Percentiles rank a stretch among this genome's conserved stretches.
Conservation (phyloP, 2,113 vertebrate genomes). For the Erinaceus europaeus region DNA sequence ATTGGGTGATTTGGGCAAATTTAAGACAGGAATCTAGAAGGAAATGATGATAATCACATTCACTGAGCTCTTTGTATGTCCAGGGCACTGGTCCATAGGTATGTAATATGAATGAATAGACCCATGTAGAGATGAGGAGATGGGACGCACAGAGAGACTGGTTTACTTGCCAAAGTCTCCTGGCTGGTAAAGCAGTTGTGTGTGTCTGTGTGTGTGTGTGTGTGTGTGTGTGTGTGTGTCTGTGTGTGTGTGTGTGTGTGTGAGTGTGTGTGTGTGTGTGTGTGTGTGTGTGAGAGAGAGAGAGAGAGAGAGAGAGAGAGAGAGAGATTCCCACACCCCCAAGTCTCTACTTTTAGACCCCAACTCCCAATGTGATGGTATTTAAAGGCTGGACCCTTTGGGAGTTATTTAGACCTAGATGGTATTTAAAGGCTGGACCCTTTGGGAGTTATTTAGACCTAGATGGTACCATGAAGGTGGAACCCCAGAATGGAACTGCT, state of each 20-base stretch:
- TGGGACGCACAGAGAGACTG: background rate
- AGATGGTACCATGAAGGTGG: background rate
- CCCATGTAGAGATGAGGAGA: background rate
- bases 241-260: background rate
- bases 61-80: background rate
- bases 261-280: background rate
- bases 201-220: no score
- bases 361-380: background rate
- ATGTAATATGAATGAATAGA: background rate
- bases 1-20: background rate
- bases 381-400: background rate
- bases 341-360: background rate
- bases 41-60: background rate
- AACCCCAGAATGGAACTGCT: background rate
- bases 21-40: background rate
- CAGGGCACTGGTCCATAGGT: background rate
- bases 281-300: no score
- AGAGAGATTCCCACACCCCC: no score
- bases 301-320: no score
- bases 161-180: background rate
- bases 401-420: no score
- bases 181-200: slow-evolving; percentile 1
- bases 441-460: background rate
- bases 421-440: no score
- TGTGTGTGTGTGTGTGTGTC: background rate